phyloP scores from a whole-genome alignment of 1,140 invertebrate genomes.

The Meteorus sp. region DNA sequence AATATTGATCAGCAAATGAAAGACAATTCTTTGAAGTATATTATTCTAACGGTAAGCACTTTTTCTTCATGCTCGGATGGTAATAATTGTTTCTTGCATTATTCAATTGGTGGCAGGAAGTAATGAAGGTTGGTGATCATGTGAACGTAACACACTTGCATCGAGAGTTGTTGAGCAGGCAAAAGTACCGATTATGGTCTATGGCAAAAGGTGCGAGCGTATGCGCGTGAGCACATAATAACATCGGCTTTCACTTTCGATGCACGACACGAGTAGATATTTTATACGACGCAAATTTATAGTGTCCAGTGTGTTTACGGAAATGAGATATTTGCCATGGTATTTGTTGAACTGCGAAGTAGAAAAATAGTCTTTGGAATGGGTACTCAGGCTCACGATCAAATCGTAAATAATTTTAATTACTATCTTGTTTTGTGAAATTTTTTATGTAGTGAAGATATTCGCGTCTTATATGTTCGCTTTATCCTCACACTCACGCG shows the following conservation, averaged over 20 bases:
- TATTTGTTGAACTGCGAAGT: background rate
- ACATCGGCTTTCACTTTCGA: conserved; percentile 49
- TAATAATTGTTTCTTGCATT: conserved; percentile 5
- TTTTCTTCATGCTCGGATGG: too few species aligned
- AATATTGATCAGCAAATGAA: too few species aligned
- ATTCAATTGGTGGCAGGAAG: conserved; percentile 14
- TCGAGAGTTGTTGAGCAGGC: background rate
- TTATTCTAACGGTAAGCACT: too few species aligned
- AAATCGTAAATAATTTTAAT: background rate
- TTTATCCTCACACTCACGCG: background rate
- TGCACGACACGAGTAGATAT: conserved; percentile 17
- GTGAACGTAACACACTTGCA: conserved; percentile 3
- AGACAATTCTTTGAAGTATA: conserved; percentile 26
- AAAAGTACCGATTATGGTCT: conserved; percentile 21
- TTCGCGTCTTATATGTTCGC: background rate
- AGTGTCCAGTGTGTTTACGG: background rate
- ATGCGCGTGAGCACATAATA: conserved; percentile 38
- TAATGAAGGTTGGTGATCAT: conserved; percentile 5
- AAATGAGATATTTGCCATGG: background rate
- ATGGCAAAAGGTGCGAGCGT: conserved; percentile 29
- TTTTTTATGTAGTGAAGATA: background rate
- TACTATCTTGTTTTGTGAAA: background rate
- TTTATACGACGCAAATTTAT: conserved; percentile 7
- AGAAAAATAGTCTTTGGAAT: too few species aligned
- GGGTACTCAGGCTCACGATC: background rate